These are phyloP conservation scores for Eriosoma lanigerum DNA, from an alignment of 1,140 invertebrate species.

Conservation along the genomic window DNA sequence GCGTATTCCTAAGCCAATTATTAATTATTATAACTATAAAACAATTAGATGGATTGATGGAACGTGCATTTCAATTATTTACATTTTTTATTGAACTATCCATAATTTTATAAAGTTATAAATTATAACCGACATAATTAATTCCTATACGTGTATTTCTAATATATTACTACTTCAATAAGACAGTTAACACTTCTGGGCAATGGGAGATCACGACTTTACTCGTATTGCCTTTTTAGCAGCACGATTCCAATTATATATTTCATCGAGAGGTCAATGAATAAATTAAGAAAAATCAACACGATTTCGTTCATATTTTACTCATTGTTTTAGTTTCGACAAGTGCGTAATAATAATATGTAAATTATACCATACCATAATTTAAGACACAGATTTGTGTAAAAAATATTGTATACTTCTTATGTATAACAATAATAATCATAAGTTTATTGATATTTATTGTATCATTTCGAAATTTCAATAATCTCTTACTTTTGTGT, in stretches of 20 bases:
- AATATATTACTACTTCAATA: constrained; percentile 14
- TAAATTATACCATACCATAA: background rate
- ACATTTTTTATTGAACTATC: too few relatives aligned
- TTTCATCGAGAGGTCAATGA: constrained; percentile 16
- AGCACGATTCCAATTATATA: constrained; percentile 29
- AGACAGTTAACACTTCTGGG: constrained; percentile 25
- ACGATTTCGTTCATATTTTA: background rate
- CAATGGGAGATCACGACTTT: constrained; percentile 2
- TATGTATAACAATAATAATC: too few relatives aligned
- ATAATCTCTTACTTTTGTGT: too few relatives aligned
- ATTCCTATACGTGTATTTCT: background rate
- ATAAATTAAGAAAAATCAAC: constrained; percentile 27
- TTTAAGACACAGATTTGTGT: background rate
- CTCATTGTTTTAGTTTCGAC: background rate
- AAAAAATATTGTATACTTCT: background rate
- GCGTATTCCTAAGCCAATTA: too few relatives aligned
- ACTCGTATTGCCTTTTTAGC: constrained; percentile 19
- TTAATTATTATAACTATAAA: too few relatives aligned
- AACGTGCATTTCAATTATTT: too few relatives aligned
- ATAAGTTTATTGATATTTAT: too few relatives aligned
- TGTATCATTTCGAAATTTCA: too few relatives aligned
- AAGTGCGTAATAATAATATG: background rate
- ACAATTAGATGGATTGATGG: too few relatives aligned
- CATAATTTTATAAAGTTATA: too few relatives aligned
- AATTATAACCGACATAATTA: constrained; percentile 18